Conservation (phyloP, 2,888 invertebrate species). For the Stenchaetothrips biformis region DNA sequence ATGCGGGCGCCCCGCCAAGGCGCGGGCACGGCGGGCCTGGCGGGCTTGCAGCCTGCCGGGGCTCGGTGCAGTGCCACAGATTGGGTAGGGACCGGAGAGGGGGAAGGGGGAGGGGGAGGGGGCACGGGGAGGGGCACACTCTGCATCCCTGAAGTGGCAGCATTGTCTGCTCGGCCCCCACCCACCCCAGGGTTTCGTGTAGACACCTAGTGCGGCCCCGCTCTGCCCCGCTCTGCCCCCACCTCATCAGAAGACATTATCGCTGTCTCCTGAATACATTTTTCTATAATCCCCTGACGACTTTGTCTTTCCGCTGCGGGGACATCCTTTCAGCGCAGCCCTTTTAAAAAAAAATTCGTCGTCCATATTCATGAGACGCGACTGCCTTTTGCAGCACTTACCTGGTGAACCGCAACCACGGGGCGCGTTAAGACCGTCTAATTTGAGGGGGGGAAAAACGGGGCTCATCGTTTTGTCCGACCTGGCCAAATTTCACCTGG, state of each 20-base stretch:
- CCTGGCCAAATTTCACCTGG: too few relatives aligned
- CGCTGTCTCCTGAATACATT: neutral
- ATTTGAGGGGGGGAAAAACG: too few relatives aligned
- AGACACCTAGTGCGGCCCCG: neutral
- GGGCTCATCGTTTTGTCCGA: too few relatives aligned
- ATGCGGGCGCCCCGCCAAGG: neutral
- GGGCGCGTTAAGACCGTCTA: too few relatives aligned
- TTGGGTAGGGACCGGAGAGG: neutral
- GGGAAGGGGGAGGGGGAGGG: neutral
- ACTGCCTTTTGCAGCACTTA: too few relatives aligned
- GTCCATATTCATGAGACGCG: neutral
- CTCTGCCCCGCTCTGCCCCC: conserved; percentile 42
- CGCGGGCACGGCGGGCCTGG: neutral
- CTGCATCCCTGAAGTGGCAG: neutral
- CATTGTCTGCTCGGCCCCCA: neutral
- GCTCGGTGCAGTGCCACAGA: neutral
- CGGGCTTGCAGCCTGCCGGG: neutral
- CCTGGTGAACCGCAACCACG: too few relatives aligned
- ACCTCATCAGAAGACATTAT: conserved; percentile 39
- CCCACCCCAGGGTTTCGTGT: neutral
- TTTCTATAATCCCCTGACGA: neutral
- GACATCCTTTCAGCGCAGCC: neutral
- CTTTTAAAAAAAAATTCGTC: neutral
- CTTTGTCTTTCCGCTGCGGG: neutral
- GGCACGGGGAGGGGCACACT: neutral